Evolutionary conservation across 2,888 invertebrate genomes (phyloP).

Genomic region (Drosophila macrospina): DNA sequence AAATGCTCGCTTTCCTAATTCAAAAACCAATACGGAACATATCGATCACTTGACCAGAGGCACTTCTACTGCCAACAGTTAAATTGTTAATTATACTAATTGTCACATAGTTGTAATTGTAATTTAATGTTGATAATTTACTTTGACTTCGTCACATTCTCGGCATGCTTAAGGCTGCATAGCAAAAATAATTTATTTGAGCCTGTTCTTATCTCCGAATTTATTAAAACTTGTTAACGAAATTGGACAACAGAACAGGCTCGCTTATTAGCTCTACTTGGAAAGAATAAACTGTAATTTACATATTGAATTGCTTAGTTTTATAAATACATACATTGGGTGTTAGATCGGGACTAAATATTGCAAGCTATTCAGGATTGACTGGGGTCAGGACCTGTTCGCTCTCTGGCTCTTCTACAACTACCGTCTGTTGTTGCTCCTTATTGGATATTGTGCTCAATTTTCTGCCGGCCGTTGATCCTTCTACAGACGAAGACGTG

Average conservation of each 20-base stretch:
- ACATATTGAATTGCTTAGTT: conserved; percentile 63
- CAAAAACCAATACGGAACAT: conserved; percentile 29
- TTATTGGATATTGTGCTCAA: conserved; percentile 64
- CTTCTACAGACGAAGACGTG: conserved; percentile 71
- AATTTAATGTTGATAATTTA: conserved; percentile 71
- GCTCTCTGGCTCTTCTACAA: conserved; percentile 35
- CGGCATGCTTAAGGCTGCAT: conserved; percentile 52
- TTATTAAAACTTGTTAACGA: conserved; percentile 6
- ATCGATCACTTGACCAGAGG: conserved; percentile 66
- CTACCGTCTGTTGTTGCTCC: conserved; percentile 41
- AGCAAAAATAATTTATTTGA: conserved; percentile 67
- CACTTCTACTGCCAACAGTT: conserved; percentile 38
- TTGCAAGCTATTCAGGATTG: conserved; percentile 54
- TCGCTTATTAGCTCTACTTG: conserved; percentile 55
- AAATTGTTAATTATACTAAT: conserved; percentile 48
- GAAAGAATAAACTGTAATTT: conserved; percentile 59
- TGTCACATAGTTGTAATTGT: conserved; percentile 48
- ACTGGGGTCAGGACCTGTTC: conserved; percentile 8
- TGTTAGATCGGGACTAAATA: conserved; percentile 42
- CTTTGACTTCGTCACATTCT: conserved; percentile 77
- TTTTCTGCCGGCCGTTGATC: conserved; percentile 48
- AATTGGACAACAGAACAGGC: conserved; percentile 9
- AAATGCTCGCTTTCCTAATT: conserved; percentile 84
- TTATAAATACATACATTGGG: conserved; percentile 60
- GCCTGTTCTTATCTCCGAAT: conserved; percentile 15